These are phyloP conservation scores for Dendroctonus valens DNA, from an alignment of 1,140 invertebrate genomes.

Conservation along the genomic window DNA sequence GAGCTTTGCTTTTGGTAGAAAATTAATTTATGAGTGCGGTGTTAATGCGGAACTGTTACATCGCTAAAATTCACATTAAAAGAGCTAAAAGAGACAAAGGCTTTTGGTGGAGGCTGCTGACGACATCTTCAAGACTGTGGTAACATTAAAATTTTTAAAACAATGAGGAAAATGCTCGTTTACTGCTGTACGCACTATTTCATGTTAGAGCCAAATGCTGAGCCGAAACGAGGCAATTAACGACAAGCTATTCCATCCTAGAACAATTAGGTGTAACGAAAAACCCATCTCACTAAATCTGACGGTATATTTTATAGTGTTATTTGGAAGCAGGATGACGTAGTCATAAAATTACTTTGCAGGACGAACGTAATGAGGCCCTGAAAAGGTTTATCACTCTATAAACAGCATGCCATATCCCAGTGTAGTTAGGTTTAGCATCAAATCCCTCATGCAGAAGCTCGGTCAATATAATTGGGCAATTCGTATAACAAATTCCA, in stretches of 20 bases:
- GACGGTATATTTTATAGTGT: slow-evolving; percentile 24
- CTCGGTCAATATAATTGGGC: slow-evolving; percentile 33
- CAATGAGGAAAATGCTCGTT: too few relatives aligned
- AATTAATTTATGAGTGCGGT: too few relatives aligned
- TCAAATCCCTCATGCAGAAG: slow-evolving; percentile 28
- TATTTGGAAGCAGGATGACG: slow-evolving; percentile 6
- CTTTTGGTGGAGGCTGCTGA: too few relatives aligned
- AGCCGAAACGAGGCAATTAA: too few relatives aligned
- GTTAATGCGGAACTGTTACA: too few relatives aligned
- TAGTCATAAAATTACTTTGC: slow-evolving; percentile 40
- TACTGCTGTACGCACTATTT: too few relatives aligned
- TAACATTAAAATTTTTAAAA: too few relatives aligned
- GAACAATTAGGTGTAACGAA: slow-evolving; percentile 34
- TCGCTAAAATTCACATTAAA: too few relatives aligned
- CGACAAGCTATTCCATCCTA: neutral
- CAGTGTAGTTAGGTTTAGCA: slow-evolving; percentile 30
- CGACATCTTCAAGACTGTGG: too few relatives aligned
- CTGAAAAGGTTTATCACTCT: slow-evolving; percentile 44
- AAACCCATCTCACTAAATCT: slow-evolving; percentile 23
- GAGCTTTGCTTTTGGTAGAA: too few relatives aligned
- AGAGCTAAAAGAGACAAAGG: too few relatives aligned
- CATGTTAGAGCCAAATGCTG: too few relatives aligned
- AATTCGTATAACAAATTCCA: slow-evolving; percentile 34
- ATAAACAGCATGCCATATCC: slow-evolving; percentile 40
- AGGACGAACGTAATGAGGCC: slow-evolving; percentile 41